Percentiles rank a stretch among this genome's conserved stretches.
Conservation (phyloP, 2,888 invertebrate genomes). For the Deladenus siricidicola region DNA sequence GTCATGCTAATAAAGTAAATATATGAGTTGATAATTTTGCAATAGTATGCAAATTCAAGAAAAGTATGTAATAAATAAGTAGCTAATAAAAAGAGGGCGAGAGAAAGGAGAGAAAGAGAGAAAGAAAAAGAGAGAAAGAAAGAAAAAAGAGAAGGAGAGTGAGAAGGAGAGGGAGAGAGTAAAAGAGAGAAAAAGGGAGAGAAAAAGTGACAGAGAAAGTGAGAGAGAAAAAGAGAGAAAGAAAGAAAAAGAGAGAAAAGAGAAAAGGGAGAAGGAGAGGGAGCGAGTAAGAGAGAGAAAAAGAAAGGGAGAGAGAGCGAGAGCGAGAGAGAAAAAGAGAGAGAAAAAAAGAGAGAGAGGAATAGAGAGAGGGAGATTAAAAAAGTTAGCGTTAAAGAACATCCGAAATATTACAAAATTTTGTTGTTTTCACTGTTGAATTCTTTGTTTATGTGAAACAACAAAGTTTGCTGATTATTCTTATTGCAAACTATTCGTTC, state of each 20-base stretch:
- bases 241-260: not conserved
- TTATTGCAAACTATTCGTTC: too few species aligned
- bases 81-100: not conserved
- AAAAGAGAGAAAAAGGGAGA: not conserved
- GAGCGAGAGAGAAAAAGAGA: not conserved
- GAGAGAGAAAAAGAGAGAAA: not conserved
- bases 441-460: too few species aligned
- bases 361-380: not conserved
- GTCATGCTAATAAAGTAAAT: too few species aligned
- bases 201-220: not conserved
- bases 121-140: not conserved
- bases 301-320: not conserved
- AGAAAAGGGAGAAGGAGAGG: not conserved
- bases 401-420: too few species aligned
- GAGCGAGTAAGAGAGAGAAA: not conserved
- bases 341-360: not conserved
- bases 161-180: not conserved
- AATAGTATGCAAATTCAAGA: too few species aligned
- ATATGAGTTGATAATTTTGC: too few species aligned
- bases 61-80: not conserved
- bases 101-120: not conserved
- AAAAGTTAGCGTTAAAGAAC: too few species aligned
- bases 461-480: too few species aligned
- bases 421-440: too few species aligned
- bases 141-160: not conserved